phyloP scores from a whole-genome alignment of 2,113 vertebrate species.

The Scopus umbretta region DNA sequence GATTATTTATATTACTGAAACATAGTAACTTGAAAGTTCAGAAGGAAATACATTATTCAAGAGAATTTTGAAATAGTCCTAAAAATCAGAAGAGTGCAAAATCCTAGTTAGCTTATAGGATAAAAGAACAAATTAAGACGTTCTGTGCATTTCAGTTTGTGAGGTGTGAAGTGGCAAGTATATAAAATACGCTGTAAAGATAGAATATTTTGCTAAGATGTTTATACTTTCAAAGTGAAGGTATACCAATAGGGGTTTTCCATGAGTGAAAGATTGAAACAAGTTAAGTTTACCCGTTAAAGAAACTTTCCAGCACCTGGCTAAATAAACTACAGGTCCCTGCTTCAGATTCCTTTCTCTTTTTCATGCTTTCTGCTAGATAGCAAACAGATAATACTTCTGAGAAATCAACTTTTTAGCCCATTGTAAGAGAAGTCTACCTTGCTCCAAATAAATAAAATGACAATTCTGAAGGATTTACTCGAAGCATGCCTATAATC shows the following conservation, averaged over 20 bases:
- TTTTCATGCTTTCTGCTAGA: neutral
- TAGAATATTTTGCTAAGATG: neutral
- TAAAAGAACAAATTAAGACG: neutral
- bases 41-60: neutral
- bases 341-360: neutral
- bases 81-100: neutral
- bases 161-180: neutral
- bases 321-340: neutral
- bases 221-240: neutral
- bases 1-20: neutral
- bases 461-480: neutral
- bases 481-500: neutral
- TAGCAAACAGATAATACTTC: neutral
- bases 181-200: neutral
- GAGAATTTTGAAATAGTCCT: neutral
- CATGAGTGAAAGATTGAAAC: neutral
- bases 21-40: neutral
- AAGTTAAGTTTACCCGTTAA: neutral
- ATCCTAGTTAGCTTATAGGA: neutral
- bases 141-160: neutral
- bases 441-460: neutral
- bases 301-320: neutral
- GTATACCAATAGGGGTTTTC: neutral
- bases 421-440: neutral
- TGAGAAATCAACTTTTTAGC: neutral